Evolutionary conservation across 1,140 invertebrate species (phyloP).

Genomic region (Caenorhabditis briggsae): DNA sequence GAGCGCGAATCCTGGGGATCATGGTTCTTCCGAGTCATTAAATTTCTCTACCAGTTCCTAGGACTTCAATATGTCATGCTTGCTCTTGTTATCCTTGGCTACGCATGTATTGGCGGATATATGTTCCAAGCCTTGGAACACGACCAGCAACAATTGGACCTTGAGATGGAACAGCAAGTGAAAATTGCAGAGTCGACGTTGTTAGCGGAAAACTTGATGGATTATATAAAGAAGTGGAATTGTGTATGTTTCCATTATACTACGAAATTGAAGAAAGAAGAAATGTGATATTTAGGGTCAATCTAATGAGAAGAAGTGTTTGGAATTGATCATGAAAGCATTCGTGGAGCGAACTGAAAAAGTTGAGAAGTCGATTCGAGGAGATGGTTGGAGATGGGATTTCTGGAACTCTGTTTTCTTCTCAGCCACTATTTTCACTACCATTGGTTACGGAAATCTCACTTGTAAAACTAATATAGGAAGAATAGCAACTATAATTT

Average conservation of each 20-base stretch:
- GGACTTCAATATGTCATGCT: constrained; percentile 35
- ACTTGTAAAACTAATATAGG: constrained; percentile 57
- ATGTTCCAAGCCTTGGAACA: constrained; percentile 52
- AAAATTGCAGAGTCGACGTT: background rate
- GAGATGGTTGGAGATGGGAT: constrained; percentile 60
- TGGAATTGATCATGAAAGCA: background rate
- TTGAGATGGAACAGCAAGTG: background rate
- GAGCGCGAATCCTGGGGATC: constrained; percentile 32
- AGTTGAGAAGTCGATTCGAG: constrained; percentile 40
- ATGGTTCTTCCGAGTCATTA: constrained; percentile 6
- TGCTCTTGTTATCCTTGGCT: constrained; percentile 25
- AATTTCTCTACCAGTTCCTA: constrained; percentile 26
- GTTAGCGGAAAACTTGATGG: background rate
- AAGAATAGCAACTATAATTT: constrained; percentile 62
- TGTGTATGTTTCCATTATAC: background rate
- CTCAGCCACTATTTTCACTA: constrained; percentile 62
- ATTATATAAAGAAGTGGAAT: constrained; percentile 29
- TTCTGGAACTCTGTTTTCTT: constrained; percentile 65
- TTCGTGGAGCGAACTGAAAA: constrained; percentile 14
- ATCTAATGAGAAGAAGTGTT: constrained; percentile 18
- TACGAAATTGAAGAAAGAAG: background rate
- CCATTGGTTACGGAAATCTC: constrained; percentile 63
- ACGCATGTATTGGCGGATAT: constrained; percentile 32
- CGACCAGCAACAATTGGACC: constrained; percentile 26
- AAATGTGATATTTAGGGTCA: background rate